phyloP scores from a whole-genome alignment of 2,888 invertebrate genomes.

The Phorcus lineatus region DNA sequence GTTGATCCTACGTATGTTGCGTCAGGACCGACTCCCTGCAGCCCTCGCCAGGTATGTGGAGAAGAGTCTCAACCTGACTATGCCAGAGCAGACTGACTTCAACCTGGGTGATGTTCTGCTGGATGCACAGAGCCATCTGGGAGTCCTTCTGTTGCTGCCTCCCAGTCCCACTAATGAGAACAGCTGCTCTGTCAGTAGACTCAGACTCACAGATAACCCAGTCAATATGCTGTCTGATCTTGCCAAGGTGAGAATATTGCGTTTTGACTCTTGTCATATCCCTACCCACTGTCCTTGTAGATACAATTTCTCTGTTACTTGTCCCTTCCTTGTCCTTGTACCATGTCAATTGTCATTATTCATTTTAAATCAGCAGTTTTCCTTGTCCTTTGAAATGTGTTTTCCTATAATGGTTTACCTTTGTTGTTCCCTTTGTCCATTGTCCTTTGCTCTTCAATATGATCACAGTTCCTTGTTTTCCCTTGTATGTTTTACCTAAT shows the following conservation, averaged over 20 bases:
- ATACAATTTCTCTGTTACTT: neutral
- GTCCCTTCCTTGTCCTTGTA: neutral
- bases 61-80: constrained; percentile 60
- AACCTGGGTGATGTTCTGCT: constrained; percentile 57
- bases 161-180: constrained; percentile 54
- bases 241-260: constrained; percentile 57
- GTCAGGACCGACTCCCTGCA: constrained; percentile 72
- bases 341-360: neutral
- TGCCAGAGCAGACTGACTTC: constrained; percentile 58
- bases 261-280: neutral
- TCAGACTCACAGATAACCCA: constrained; percentile 61
- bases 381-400: neutral
- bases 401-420: too few relatives aligned
- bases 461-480: too few relatives aligned
- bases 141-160: constrained; percentile 68
- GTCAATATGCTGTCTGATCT: constrained; percentile 57
- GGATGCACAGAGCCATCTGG: constrained; percentile 61
- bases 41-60: constrained; percentile 68
- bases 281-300: too few relatives aligned
- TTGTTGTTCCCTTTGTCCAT: too few relatives aligned
- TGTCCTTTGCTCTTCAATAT: too few relatives aligned
- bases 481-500: too few relatives aligned
- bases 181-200: constrained; percentile 56
- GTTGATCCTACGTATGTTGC: constrained; percentile 71
- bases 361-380: neutral